Percentiles rank a stretch among this genome's conserved stretches.
phyloP scores from a whole-genome alignment of 2,797 vertebrate species.

The Lacerta agilis region DNA sequence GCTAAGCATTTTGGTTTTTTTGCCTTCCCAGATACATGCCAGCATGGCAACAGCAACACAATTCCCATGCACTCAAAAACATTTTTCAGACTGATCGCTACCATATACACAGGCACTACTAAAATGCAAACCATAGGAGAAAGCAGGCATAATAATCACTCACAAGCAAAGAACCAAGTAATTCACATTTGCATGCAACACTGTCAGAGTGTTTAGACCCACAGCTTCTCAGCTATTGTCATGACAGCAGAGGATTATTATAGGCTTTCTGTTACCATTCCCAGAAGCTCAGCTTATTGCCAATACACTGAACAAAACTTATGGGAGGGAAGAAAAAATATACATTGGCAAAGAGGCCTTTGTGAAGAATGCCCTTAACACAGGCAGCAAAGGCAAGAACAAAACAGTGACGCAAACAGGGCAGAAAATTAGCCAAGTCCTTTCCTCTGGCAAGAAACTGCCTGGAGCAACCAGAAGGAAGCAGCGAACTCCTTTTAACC shows the following conservation, averaged over 20 bases:
- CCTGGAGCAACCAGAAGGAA: not conserved
- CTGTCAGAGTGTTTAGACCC: slow-evolving; percentile 15
- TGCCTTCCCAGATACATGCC: not conserved
- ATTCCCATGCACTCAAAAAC: not conserved
- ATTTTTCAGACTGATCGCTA: not conserved
- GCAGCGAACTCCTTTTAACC: not conserved
- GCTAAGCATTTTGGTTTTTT: not conserved
- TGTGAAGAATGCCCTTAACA: not conserved
- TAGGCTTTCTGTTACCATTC: slow-evolving; percentile 52
- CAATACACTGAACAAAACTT: slow-evolving; percentile 66
- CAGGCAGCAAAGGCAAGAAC: not conserved
- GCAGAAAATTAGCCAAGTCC: not conserved
- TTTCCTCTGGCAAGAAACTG: not conserved
- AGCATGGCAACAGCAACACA: not conserved
- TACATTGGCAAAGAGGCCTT: slow-evolving; percentile 28
- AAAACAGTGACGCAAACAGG: not conserved
- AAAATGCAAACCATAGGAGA: not conserved
- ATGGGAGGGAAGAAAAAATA: slow-evolving; percentile 41
- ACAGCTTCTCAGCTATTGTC: slow-evolving; percentile 58
- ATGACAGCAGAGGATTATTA: slow-evolving; percentile 56
- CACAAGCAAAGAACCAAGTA: not conserved
- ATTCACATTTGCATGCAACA: not conserved
- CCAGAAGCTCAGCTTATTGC: slow-evolving; percentile 66
- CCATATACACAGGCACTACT: not conserved
- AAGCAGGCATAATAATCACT: not conserved